Evolutionary conservation across 1,140 invertebrate species (phyloP).

Genomic region (Grapholita molesta): DNA sequence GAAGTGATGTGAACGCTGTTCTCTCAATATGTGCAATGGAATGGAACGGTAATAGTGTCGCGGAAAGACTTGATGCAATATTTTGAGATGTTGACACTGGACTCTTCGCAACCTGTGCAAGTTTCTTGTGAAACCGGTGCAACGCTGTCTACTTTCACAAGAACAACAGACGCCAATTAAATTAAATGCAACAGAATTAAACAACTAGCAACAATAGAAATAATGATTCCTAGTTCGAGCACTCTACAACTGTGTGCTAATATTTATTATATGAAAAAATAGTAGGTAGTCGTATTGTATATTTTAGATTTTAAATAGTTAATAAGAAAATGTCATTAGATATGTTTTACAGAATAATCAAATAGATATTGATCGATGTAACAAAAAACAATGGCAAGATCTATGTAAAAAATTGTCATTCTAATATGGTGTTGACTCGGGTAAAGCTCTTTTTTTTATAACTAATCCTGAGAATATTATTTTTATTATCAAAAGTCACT

Average conservation of each 20-base stretch:
- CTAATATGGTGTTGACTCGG: not conserved
- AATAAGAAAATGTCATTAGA: not conserved
- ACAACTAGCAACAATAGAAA: not conserved
- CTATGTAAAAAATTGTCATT: not conserved
- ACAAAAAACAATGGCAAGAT: not conserved
- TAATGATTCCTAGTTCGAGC: not conserved
- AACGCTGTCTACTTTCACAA: not conserved
- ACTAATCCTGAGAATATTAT: too few relatives aligned
- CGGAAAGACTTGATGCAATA: not conserved
- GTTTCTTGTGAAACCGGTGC: not conserved
- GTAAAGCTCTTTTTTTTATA: not conserved
- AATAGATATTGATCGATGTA: not conserved
- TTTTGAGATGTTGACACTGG: not conserved
- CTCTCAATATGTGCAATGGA: not conserved
- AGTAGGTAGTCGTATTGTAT: not conserved
- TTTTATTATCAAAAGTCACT: not conserved
- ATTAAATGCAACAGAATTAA: not conserved
- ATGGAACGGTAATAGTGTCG: not conserved
- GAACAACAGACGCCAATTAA: not conserved
- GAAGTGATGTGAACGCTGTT: not conserved
- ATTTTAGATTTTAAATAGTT: not conserved
- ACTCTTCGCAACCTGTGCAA: not conserved
- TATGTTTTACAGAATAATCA: not conserved
- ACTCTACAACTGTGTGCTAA: not conserved
- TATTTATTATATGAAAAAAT: constrained; percentile 5